phyloP scores from a whole-genome alignment of 2,888 invertebrate genomes.

The Tinea pellionella region DNA sequence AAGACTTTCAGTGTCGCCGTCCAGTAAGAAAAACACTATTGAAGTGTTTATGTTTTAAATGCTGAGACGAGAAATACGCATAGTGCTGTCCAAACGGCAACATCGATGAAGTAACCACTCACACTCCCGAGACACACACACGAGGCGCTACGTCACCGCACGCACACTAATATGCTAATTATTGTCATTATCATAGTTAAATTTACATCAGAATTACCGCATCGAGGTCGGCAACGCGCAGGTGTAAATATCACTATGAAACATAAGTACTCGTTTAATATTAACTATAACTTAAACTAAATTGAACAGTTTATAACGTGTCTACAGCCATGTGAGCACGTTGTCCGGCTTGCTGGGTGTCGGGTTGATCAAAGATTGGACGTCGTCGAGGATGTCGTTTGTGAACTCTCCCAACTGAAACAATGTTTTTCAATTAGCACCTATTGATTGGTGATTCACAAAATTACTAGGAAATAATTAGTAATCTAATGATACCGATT shows the following conservation, averaged over 20 bases:
- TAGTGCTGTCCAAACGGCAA: slow-evolving; percentile 27
- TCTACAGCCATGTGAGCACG: slow-evolving; percentile 87
- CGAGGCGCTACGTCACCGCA: slow-evolving; percentile 17
- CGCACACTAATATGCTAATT: slow-evolving; percentile 35
- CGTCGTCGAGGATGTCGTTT: slow-evolving; percentile 88
- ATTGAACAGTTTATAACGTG: slow-evolving; percentile 28
- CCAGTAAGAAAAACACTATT: neutral
- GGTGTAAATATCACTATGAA: slow-evolving; percentile 5
- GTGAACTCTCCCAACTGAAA: slow-evolving; percentile 86
- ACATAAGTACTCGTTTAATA: neutral
- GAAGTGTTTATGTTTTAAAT: slow-evolving; percentile 34
- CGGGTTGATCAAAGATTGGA: slow-evolving; percentile 90
- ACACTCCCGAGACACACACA: slow-evolving; percentile 18
- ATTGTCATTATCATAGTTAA: slow-evolving; percentile 54
- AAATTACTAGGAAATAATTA: slow-evolving; percentile 1
- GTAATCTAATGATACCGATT: neutral
- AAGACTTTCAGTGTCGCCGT: neutral
- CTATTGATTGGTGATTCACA: neutral
- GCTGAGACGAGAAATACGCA: slow-evolving; percentile 50
- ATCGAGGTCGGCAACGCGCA: slow-evolving; percentile 22
- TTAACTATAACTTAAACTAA: slow-evolving; percentile 31
- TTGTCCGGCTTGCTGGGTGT: slow-evolving; percentile 88
- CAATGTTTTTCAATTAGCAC: slow-evolving; percentile 15
- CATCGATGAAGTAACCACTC: slow-evolving; percentile 12
- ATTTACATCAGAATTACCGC: slow-evolving; percentile 50